Evolutionary conservation across 2,113 vertebrate species (phyloP).

Genomic region (Percina caprodes): DNA sequence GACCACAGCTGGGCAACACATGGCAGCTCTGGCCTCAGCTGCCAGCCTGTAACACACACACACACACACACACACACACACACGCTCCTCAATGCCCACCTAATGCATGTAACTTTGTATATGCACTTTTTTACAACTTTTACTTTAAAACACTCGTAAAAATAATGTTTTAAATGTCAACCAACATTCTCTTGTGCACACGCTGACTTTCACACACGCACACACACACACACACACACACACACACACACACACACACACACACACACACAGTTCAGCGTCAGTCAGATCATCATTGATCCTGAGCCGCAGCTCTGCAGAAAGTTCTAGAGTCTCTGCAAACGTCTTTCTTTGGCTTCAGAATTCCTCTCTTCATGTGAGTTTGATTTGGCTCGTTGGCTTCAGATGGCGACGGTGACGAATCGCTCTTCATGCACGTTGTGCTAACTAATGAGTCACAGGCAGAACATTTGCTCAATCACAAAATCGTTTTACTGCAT

Average conservation of each 20-base stretch:
- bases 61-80: slow-evolving; percentile 40
- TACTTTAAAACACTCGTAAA: slow-evolving; percentile 50
- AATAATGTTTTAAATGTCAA: slow-evolving; percentile 37
- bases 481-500: background rate
- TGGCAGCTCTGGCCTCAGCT: slow-evolving; percentile 60
- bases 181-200: slow-evolving; percentile 12
- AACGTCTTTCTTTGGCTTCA: background rate
- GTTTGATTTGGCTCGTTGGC: slow-evolving; percentile 30
- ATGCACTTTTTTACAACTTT: background rate
- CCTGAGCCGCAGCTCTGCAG: background rate
- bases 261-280: slow-evolving; percentile 16
- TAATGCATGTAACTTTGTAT: background rate
- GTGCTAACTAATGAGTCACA: slow-evolving; percentile 18
- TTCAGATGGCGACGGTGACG: slow-evolving; percentile 5
- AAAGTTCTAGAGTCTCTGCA: slow-evolving; percentile 11
- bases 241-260: slow-evolving; percentile 16
- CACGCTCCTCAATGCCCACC: background rate
- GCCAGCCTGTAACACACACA: slow-evolving; percentile 43
- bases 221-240: slow-evolving; percentile 23
- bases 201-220: background rate
- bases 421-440: background rate
- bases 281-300: slow-evolving; percentile 1
- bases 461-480: background rate
- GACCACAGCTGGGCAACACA: slow-evolving; percentile 80
- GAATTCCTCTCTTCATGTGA: slow-evolving; percentile 20